phyloP scores from a whole-genome alignment of 2,888 invertebrate genomes.

The Andrena bucephala region DNA sequence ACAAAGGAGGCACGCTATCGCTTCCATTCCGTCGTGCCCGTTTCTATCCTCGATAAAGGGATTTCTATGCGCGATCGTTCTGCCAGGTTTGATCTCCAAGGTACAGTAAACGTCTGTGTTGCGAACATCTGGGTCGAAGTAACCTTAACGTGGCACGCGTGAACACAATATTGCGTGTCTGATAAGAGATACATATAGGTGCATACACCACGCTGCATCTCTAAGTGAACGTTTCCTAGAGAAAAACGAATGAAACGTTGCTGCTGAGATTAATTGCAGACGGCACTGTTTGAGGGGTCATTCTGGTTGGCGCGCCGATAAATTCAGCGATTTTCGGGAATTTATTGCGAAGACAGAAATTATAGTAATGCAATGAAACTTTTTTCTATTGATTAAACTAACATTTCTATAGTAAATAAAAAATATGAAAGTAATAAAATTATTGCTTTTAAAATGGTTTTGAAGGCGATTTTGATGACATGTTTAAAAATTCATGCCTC shows the following conservation, averaged over 20 bases:
- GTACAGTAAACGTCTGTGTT: neutral
- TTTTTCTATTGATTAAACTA: no score
- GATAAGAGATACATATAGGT: neutral
- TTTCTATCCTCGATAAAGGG: constrained; percentile 8
- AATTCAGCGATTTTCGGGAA: no score
- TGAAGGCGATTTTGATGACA: no score
- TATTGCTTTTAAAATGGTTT: no score
- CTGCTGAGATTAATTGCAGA: neutral
- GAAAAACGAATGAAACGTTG: neutral
- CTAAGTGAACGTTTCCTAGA: neutral
- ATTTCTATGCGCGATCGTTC: neutral
- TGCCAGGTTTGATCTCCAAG: no score
- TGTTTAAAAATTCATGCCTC: no score
- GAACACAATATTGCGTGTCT: neutral
- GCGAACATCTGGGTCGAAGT: neutral
- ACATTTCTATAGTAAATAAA: no score
- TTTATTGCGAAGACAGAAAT: no score
- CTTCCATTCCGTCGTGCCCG: neutral
- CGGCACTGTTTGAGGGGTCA: neutral
- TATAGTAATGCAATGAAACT: no score
- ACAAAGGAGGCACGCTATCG: constrained; percentile 39
- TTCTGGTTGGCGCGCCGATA: no score
- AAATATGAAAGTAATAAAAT: no score
- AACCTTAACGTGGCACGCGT: neutral
- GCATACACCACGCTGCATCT: neutral